Evolutionary conservation across 2,113 vertebrate species (phyloP).

Genomic region (Platysternon megacephalum): DNA sequence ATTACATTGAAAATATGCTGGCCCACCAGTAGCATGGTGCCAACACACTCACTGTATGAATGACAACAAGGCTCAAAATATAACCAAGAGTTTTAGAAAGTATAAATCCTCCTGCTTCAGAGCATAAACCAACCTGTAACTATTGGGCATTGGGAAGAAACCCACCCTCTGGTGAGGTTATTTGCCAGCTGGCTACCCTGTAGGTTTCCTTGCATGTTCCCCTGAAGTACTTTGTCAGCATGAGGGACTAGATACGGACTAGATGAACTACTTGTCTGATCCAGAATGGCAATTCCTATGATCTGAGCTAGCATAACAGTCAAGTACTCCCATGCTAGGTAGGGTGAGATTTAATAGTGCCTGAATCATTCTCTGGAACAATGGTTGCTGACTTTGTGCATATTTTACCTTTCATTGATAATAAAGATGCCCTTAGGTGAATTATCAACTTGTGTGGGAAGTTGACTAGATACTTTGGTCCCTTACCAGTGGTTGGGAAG

Average conservation of each 20-base stretch:
- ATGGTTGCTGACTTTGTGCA: neutral
- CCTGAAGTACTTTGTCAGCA: neutral
- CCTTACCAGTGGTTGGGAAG: neutral
- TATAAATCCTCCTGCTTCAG: neutral
- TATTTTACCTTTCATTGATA: neutral
- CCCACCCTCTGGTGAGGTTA: neutral
- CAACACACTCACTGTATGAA: neutral
- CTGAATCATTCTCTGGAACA: neutral
- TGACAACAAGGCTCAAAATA: neutral
- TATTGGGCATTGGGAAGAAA: neutral
- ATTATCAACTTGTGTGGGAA: neutral
- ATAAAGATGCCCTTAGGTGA: neutral
- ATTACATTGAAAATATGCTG: neutral
- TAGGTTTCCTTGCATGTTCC: neutral
- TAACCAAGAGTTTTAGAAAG: neutral
- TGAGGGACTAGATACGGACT: neutral
- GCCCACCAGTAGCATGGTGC: neutral
- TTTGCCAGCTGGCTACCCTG: neutral
- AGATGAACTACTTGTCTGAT: neutral
- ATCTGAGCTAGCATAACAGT: neutral
- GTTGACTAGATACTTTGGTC: too few relatives aligned
- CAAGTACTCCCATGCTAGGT: neutral
- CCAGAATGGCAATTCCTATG: neutral
- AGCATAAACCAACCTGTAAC: neutral
- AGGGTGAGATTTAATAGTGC: neutral